Base-by-base conservation (phyloP, 2,888 invertebrate genomes). In the Diarsia mendica region DNA sequence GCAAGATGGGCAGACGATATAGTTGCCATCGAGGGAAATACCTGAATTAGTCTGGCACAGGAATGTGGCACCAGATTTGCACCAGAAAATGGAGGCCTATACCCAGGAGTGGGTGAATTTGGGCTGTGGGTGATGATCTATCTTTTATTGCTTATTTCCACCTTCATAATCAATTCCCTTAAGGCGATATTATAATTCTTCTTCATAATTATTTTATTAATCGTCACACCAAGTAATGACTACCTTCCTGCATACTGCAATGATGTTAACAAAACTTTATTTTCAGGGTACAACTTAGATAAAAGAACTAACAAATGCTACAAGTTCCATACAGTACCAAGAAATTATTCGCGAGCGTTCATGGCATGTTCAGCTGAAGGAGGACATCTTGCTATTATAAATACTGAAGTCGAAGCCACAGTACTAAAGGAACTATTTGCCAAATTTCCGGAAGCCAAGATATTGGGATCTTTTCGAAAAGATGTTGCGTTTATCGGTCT, bases 291-390 rank as follows among this genome's bases (percentile, higher is more conserved):
- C 49, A 5, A 11, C 2, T 71, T 77, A 2, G 79, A 79, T 64
- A 71, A 28, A 53, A 53, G 63, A 55, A 77, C 76, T 3, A 87
- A 90, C 1, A 91, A 84, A 33, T 94, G 94, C 71, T 94, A 94
- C 85, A 94, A 94, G 80, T 91, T 93, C 78, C 93, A 94, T 79
- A 79, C 71, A 0, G 77, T 85, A 0, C 90, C 92, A 1, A 85
- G 89, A 4, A 88, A 87, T 6, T 94, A 91, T 90, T 85, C 90
- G 0, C 82, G 91, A 0, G 94, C 93, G 0, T 89, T 88, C 85
- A 91, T 92, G 88, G 79, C 91, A 0, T 94, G 94, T 65, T 75
- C 87, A 6, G 91, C 91, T 0, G 94, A 94, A 77, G 93, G 92
- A 13, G 92, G 89, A 0, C 78, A 94, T 79, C 88, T 94, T 48